phyloP scores from a whole-genome alignment of 2,888 invertebrate species.

The Megaustenia siamemsis region DNA sequence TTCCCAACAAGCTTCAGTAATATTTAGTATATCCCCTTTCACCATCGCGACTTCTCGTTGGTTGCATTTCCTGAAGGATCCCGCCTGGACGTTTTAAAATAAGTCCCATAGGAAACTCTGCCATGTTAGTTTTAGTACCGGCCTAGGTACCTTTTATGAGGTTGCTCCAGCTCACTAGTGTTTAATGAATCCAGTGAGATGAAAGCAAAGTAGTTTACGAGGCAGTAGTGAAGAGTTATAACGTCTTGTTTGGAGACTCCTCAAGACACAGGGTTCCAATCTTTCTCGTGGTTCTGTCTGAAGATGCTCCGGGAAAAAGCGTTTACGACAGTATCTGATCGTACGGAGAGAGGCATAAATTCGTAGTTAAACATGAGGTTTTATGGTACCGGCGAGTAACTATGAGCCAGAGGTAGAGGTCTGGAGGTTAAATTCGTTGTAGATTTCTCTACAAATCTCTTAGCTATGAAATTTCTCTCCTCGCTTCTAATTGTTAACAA shows the following conservation, averaged over 20 bases:
- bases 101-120: neutral
- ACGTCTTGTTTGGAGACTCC: constrained; percentile 5
- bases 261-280: neutral
- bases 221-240: neutral
- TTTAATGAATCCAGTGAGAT: neutral
- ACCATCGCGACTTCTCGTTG: too few relatives aligned
- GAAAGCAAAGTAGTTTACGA: neutral
- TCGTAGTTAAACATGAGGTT: neutral
- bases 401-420: too few relatives aligned
- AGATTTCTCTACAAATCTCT: too few relatives aligned
- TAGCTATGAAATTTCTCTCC: too few relatives aligned
- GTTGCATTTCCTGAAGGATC: too few relatives aligned
- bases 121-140: neutral
- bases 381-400: neutral
- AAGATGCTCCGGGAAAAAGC: neutral
- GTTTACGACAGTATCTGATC: neutral
- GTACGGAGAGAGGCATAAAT: neutral
- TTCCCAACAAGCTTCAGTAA: too few relatives aligned
- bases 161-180: neutral
- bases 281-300: neutral
- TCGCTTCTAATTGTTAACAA: too few relatives aligned
- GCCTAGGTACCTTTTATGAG: neutral
- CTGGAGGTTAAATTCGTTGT: too few relatives aligned
- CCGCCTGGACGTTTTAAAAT: neutral
- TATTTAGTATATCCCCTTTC: too few relatives aligned